Percentiles rank a stretch among this genome's conserved stretches.
These are phyloP conservation scores for Bhutanitis thaidina DNA, from an alignment of 2,888 invertebrate species.

Conservation along the genomic window DNA sequence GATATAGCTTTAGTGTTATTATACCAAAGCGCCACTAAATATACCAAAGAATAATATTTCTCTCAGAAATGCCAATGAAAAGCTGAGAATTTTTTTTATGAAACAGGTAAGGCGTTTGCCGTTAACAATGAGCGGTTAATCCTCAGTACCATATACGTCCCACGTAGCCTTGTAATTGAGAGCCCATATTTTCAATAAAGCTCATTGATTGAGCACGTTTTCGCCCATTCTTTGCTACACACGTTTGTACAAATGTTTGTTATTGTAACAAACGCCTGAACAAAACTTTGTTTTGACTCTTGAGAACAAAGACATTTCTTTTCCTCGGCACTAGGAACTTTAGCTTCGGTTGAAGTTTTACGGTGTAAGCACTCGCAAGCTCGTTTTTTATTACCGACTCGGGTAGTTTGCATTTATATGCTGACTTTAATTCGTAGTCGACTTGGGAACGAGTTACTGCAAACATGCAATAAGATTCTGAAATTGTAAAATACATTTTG, in stretches of 20 bases:
- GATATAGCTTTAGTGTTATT: slow-evolving; percentile 19
- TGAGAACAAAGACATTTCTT: slow-evolving; percentile 67
- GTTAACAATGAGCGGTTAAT: slow-evolving; percentile 64
- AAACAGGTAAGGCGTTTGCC: slow-evolving; percentile 30
- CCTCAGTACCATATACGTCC: slow-evolving; percentile 50
- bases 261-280: slow-evolving; percentile 69
- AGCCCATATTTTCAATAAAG: slow-evolving; percentile 47
- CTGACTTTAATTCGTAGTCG: slow-evolving; percentile 33
- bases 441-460: slow-evolving; percentile 32
- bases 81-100: slow-evolving; percentile 12
- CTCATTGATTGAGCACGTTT: slow-evolving; percentile 63
- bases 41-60: slow-evolving; percentile 20
- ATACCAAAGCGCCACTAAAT: slow-evolving; percentile 21
- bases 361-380: slow-evolving; percentile 44
- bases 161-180: slow-evolving; percentile 44
- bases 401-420: slow-evolving; percentile 45
- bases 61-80: slow-evolving; percentile 19
- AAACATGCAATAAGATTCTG: slow-evolving; percentile 27
- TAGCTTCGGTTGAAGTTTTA: slow-evolving; percentile 60
- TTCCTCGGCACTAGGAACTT: slow-evolving; percentile 50
- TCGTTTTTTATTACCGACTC: slow-evolving; percentile 44
- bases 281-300: slow-evolving; percentile 71
- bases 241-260: slow-evolving; percentile 48
- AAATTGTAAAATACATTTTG: slow-evolving; percentile 20
- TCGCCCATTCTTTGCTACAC: slow-evolving; percentile 29